Evolutionary conservation across 2,113 vertebrate species (phyloP).

Genomic region (Eulemur macaco): DNA sequence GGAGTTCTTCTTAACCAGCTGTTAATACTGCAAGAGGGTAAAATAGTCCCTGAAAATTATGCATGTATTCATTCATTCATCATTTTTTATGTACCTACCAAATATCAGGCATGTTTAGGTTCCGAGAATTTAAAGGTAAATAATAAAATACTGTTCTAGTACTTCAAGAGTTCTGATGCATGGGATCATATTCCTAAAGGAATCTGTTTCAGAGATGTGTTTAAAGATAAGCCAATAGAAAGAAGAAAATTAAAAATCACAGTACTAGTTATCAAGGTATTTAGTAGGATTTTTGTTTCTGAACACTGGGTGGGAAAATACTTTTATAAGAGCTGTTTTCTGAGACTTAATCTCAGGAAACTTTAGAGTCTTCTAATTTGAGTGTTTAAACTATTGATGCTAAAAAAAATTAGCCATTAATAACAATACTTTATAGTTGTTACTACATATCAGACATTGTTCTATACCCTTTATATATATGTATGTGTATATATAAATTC

Average conservation of each 20-base stretch:
- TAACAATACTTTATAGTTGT: neutral
- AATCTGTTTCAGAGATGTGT: constrained; percentile 17
- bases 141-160: constrained; percentile 18
- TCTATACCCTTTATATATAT: neutral
- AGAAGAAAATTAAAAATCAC: neutral
- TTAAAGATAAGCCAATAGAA: constrained; percentile 8
- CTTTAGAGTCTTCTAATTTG: neutral
- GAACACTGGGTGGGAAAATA: neutral
- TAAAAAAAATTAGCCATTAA: neutral
- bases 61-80: neutral
- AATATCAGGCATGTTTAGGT: neutral
- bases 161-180: neutral
- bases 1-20: neutral
- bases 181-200: neutral
- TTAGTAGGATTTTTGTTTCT: constrained; percentile 39
- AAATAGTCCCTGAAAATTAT: neutral
- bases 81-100: neutral
- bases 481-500: neutral
- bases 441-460: neutral
- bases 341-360: neutral
- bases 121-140: neutral
- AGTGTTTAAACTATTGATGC: neutral
- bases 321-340: neutral
- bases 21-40: neutral
- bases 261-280: neutral